A percentile compares a stretch with the other conserved stretches of the same genome.
These are phyloP conservation scores for Caenorhabditis latens DNA, from an alignment of 1,140 invertebrate genomes.

Conservation along the genomic window DNA sequence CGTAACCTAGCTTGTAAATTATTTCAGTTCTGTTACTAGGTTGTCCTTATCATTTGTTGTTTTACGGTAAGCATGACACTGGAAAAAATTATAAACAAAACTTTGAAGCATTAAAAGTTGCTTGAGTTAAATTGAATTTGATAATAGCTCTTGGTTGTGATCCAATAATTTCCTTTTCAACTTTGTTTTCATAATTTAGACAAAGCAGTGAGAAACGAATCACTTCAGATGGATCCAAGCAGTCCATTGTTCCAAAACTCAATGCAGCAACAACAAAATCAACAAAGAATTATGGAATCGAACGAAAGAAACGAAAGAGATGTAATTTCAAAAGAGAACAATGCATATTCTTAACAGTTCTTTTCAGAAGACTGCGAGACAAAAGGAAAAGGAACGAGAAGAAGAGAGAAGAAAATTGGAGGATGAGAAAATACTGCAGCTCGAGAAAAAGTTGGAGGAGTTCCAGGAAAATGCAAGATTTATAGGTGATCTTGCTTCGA, in stretches of 20 bases:
- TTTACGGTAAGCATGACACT: constrained; percentile 13
- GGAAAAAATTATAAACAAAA: not conserved
- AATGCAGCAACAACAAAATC: not conserved
- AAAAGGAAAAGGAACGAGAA: constrained; percentile 11
- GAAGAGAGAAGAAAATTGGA: constrained; percentile 46
- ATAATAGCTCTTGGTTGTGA: not conserved
- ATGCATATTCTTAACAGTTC: not conserved
- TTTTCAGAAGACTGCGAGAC: not conserved
- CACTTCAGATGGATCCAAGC: constrained; percentile 17
- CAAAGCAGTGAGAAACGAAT: too few relatives aligned
- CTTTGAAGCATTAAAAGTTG: too few relatives aligned
- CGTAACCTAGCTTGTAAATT: constrained; percentile 53
- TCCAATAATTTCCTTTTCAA: not conserved
- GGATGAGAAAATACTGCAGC: constrained; percentile 68
- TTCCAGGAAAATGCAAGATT: constrained; percentile 91
- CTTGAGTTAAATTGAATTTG: too few relatives aligned
- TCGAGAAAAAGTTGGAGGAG: constrained; percentile 75
- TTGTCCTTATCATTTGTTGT: constrained; percentile 15
- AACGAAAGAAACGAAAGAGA: constrained; percentile 26
- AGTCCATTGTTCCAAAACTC: constrained; percentile 20
- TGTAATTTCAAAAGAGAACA: not conserved
- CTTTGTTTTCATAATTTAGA: not conserved
- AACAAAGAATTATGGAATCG: not conserved
- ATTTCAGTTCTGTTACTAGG: constrained; percentile 24
- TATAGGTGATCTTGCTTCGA: constrained; percentile 95